Conservation (phyloP, 2,888 invertebrate genomes). For the Venustoraphidia nigricollis region DNA sequence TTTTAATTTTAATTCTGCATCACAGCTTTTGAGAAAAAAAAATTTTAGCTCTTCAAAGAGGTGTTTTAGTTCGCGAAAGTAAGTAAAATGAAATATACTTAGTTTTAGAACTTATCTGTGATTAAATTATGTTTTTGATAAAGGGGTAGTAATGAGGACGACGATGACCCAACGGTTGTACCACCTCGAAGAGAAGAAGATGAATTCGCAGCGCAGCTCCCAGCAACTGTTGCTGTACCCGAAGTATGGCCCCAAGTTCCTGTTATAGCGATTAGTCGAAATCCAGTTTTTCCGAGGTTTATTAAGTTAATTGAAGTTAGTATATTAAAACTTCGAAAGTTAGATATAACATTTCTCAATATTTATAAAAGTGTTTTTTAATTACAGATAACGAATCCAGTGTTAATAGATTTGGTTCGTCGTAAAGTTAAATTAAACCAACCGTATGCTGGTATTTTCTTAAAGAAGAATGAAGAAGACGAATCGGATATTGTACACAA, state of each 20-base stretch:
- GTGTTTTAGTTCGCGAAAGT: no score
- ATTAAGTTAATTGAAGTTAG: conserved; percentile 90
- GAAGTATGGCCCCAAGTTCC: conserved; percentile 96
- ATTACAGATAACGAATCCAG: conserved; percentile 66
- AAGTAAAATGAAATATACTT: no score
- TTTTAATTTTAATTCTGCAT: no score
- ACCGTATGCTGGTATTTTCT: conserved; percentile 93
- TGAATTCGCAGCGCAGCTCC: conserved; percentile 40
- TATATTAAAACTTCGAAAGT: conserved; percentile 1
- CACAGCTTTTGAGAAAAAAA: no score
- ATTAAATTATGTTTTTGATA: not conserved
- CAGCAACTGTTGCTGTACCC: conserved; percentile 85
- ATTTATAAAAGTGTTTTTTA: conserved; percentile 6
- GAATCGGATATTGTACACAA: conserved; percentile 72
- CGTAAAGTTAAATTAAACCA: conserved; percentile 90
- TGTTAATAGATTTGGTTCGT: conserved; percentile 74
- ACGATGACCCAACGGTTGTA: conserved; percentile 6
- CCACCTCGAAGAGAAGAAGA: conserved; percentile 22
- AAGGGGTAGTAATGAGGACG: conserved; percentile 10
- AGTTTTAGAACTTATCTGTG: no score
- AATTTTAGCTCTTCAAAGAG: no score
- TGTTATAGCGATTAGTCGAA: conserved; percentile 81
- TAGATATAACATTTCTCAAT: not conserved
- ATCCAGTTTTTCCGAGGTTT: conserved; percentile 95
- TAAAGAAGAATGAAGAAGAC: conserved; percentile 82